Conservation (phyloP, 2,113 vertebrate genomes). For the Pseudopodoces humilis region DNA sequence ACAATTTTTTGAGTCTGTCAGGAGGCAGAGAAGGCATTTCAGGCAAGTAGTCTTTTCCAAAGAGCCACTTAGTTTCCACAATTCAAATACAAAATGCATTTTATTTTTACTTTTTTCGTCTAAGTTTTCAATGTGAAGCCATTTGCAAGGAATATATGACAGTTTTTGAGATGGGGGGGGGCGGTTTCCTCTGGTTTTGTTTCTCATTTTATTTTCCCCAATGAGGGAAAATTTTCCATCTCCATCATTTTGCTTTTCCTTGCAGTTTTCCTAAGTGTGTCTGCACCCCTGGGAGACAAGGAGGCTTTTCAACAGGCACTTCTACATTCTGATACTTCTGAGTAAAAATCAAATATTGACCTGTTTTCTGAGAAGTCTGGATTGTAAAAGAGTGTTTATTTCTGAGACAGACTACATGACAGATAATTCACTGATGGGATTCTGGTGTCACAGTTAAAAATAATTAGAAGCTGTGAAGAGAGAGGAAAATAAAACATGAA, state of each 20-base stretch:
- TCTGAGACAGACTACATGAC: slow-evolving; percentile 60
- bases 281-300: slow-evolving; percentile 24
- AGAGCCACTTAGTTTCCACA: background rate
- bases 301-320: slow-evolving; percentile 64
- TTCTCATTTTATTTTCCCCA: background rate
- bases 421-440: slow-evolving; percentile 72
- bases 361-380: slow-evolving; percentile 62
- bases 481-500: slow-evolving; percentile 71
- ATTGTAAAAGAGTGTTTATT: slow-evolving; percentile 62
- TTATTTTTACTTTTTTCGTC: slow-evolving; percentile 11
- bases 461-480: slow-evolving; percentile 67
- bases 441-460: slow-evolving; percentile 76
- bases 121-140: background rate
- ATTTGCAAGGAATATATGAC: background rate
- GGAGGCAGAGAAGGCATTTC: background rate
- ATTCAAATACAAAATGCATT: background rate
- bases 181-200: background rate
- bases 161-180: background rate
- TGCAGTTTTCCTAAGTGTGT: slow-evolving; percentile 64
- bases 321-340: slow-evolving; percentile 63
- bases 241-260: slow-evolving; percentile 41
- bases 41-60: background rate
- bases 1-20: slow-evolving; percentile 53
- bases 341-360: slow-evolving; percentile 71
- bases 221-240: background rate